phyloP scores from a whole-genome alignment of 2,113 vertebrate species.

The Benitochromis conjunctus region DNA sequence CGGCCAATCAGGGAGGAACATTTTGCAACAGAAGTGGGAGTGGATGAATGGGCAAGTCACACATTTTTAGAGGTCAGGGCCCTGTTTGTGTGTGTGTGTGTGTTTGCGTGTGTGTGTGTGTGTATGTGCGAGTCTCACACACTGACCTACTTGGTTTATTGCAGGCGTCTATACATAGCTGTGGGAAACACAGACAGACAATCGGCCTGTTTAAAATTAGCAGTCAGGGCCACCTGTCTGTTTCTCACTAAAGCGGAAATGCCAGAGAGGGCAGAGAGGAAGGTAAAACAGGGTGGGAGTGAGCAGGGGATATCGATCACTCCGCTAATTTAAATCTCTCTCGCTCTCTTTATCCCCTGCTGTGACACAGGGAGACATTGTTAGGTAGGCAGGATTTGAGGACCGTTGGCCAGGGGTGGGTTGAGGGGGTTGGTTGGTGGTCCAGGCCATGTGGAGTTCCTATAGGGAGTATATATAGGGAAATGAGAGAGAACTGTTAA shows the following conservation, averaged over 20 bases:
- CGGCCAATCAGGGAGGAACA: slow-evolving; percentile 45
- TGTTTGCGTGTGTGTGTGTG: not conserved
- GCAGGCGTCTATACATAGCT: slow-evolving; percentile 47
- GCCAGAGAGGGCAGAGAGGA: slow-evolving; percentile 26
- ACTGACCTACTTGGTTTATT: slow-evolving; percentile 45
- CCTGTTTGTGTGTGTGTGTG: not conserved
- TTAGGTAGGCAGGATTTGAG: slow-evolving; percentile 30
- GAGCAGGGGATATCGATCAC: slow-evolving; percentile 36
- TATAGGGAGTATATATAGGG: slow-evolving; percentile 16
- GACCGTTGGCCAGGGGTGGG: not conserved
- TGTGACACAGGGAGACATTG: slow-evolving; percentile 61
- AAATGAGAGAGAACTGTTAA: not conserved
- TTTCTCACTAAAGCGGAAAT: slow-evolving; percentile 42
- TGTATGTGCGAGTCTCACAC: not conserved
- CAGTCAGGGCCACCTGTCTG: slow-evolving; percentile 64
- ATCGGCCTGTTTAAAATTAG: slow-evolving; percentile 59
- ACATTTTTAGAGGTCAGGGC: slow-evolving; percentile 40
- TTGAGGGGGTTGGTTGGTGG: not conserved
- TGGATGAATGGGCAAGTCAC: slow-evolving; percentile 43
- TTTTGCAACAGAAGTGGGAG: slow-evolving; percentile 15
- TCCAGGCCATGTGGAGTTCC: slow-evolving; percentile 52
- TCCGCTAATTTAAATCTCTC: slow-evolving; percentile 36
- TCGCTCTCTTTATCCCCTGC: not conserved
- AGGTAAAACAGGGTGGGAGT: not conserved
- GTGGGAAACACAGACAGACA: slow-evolving; percentile 53